Base-by-base conservation (phyloP, 2,797 vertebrate species). In the Tadarida brasiliensis region DNA sequence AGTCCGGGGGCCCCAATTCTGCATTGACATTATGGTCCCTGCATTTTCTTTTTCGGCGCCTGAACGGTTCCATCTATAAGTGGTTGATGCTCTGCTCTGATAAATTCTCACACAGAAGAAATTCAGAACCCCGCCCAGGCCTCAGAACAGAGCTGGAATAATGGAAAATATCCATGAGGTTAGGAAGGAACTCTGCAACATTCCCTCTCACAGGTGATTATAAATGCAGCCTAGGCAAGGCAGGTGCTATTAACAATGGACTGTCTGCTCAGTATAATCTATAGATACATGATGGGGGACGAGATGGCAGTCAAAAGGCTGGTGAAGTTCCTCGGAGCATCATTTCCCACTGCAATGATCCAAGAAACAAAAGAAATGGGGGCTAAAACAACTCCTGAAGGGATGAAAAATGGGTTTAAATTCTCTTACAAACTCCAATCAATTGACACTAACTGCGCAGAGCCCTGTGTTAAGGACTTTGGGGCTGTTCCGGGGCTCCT, bases 281-380 rank as follows among this genome's bases (percentile, higher is more conserved):
- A 57, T 6, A 95, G 44, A 54, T 30, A 22, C 14, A 20, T 59
- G 16, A 61, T 14, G 28, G 39, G 19, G 28, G 22, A 49, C 49
- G 73, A 57, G 26, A 73, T 24, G 49, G 28, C 44, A 80, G 47
- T 54, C 11, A 33, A 78, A 70, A 51, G 12, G 11, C 24, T 86
- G 68, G 44, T 59, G 28, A 90, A 70, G 35, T 57, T 61, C 57
- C 73, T 91, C 20, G 44, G 54, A 70, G 59, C 67, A 90, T 87
- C n/a, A 16, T 1, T 68, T 54, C 4, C 24, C 57, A 65, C 19
- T 51, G 10, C 59, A 61, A 4, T 16, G 24, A 67, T 35, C 33
- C 28, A 7, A 57, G 81, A 89, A 92, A 91, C 65, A 35, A 96
- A 96, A 83, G 57, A 96, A 85, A 93, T 9, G 8, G 9, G 67